phyloP scores from a whole-genome alignment of 2,888 invertebrate species.

The Diarsia mendica region DNA sequence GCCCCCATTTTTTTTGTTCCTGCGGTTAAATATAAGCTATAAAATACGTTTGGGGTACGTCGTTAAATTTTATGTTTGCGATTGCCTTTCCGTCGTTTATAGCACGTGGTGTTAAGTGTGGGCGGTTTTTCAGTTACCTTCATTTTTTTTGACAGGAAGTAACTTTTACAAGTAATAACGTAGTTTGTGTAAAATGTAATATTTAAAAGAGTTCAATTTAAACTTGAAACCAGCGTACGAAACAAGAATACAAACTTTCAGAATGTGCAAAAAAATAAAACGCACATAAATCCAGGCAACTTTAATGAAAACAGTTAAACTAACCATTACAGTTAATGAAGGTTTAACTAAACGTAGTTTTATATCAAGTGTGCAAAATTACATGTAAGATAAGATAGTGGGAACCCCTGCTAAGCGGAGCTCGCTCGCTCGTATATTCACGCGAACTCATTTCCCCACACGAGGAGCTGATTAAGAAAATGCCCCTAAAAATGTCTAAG shows the following conservation, averaged over 20 bases:
- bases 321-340: constrained; percentile 54
- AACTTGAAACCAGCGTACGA: not conserved
- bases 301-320: constrained; percentile 51
- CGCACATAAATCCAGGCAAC: constrained; percentile 2
- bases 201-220: not conserved
- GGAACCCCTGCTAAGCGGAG: constrained; percentile 54
- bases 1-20: constrained; percentile 65
- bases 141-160: constrained; percentile 6
- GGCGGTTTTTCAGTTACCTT: constrained; percentile 36
- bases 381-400: constrained; percentile 60
- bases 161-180: not conserved
- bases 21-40: constrained; percentile 65
- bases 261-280: not conserved
- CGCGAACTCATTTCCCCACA: constrained; percentile 62
- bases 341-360: constrained; percentile 49
- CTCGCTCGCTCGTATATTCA: constrained; percentile 57
- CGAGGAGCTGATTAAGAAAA: constrained; percentile 64
- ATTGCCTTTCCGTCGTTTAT: constrained; percentile 43
- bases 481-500: constrained; percentile 61
- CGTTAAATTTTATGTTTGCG: constrained; percentile 53
- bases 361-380: constrained; percentile 58
- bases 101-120: constrained; percentile 54
- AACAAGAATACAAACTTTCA: not conserved
- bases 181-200: not conserved
- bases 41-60: constrained; percentile 65